A percentile compares a stretch with the other conserved stretches of the same genome.
phyloP scores from a whole-genome alignment of 1,140 invertebrate genomes.

The Cyphomyrmex costatus region DNA sequence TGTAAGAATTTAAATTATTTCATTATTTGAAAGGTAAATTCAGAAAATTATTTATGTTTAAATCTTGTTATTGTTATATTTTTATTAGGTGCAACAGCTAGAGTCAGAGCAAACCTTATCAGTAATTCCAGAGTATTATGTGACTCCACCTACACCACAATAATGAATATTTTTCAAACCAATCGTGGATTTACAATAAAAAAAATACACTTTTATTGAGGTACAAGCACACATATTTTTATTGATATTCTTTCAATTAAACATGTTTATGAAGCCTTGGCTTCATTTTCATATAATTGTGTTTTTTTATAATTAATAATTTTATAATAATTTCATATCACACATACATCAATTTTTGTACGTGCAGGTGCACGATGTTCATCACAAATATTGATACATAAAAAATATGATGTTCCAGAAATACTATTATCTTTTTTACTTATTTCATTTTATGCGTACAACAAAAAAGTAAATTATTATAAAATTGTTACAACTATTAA shows the following conservation, averaged over 20 bases:
- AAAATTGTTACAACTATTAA: constrained; percentile 7
- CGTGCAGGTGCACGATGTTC: constrained; percentile 8
- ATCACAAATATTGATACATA: not conserved
- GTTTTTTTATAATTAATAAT: constrained; percentile 2
- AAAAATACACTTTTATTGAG: constrained; percentile 27
- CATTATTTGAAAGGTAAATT: not conserved
- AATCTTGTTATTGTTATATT: constrained; percentile 32
- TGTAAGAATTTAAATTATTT: constrained; percentile 77
- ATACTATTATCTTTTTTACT: not conserved
- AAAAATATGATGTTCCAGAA: not conserved
- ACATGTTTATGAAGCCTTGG: not conserved
- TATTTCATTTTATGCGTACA: not conserved
- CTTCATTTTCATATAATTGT: not conserved
- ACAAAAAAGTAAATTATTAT: not conserved
- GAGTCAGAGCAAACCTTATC: constrained; percentile 80
- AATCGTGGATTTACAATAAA: constrained; percentile 27
- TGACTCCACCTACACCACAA: constrained; percentile 63
- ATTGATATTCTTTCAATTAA: not conserved
- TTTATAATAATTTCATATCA: constrained; percentile 14
- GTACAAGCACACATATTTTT: constrained; percentile 22
- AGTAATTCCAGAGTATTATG: constrained; percentile 79
- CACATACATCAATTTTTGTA: constrained; percentile 32
- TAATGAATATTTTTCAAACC: constrained; percentile 39
- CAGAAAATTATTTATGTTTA: not conserved
- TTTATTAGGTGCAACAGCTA: constrained; percentile 80